Evolutionary conservation across 37 sponge, comb jelly and placozoan species (phyloP), one percentile per base, ranked within the genome.

Genomic region (Petrosia ficiformis): DNA sequence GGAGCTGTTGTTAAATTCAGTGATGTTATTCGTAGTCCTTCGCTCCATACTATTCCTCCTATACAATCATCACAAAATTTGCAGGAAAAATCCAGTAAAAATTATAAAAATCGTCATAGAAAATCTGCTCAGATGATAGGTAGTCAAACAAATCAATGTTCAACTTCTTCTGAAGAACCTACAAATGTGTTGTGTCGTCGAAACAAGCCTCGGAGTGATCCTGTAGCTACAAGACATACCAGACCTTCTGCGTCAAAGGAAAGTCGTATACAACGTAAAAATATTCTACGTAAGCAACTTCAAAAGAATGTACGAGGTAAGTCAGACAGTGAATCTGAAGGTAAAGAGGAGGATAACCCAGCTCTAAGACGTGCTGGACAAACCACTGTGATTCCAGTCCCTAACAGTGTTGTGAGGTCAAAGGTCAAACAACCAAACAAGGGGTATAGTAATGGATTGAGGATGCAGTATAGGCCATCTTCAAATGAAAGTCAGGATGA

Each of bases 161-260:
- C 63, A 6, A 61, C 63, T 6, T 61, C 63, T 6, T 61, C 63
- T 26, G 63, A 61, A 29, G 63, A 61, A n/a, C 22, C 63, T 26
- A n/a, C 25, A n/a, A 29, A 5, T 61, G 28, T 29, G 14, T 8
- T 14, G 14, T 19, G 54, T 48, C 8, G 14, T 48, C 8, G 54
- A 14, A 8, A 48, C 14, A 48, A 48, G 14, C 14, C 8, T 14
- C 8, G 54, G 14, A 14, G 14, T 48, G 14, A 48, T 48, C 8
- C 8, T 19, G 14, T 48, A 14, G 54, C 54, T 14, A 19, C 54
- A 19, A 14, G 54, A 48, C 54, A 19, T 19, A 14, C 14, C 54
- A 48, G 54, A 48, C n/a, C n/a, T n/a, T n/a, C n/a, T n/a, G n/a
- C n/a, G n/a, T n/a, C n/a, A n/a, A n/a, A n/a, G n/a, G 54, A 48